Evolutionary conservation across 2,797 vertebrate species (phyloP).

Genomic region (Chaetophractus vellerosus): DNA sequence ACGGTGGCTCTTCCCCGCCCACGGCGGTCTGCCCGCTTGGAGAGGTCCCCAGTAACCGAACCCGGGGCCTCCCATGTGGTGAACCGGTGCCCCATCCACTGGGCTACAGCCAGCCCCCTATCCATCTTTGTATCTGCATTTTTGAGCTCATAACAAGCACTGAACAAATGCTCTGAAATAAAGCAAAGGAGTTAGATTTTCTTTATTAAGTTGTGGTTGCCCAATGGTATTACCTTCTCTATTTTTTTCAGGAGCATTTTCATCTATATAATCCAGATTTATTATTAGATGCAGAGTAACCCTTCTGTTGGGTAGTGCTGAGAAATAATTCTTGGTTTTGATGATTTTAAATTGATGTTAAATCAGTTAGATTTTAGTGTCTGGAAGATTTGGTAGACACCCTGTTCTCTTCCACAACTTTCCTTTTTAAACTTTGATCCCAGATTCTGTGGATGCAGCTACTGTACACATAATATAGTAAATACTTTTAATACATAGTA

Average conservation of each 20-base stretch:
- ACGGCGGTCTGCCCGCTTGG: no score
- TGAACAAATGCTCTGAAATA: not conserved
- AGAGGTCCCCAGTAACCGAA: no score
- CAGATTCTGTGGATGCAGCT: not conserved
- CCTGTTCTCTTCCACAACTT: constrained; percentile 12
- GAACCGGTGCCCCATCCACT: no score
- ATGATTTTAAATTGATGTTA: not conserved
- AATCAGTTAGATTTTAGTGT: not conserved
- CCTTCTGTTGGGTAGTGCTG: constrained; percentile 36
- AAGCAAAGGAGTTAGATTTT: constrained; percentile 24
- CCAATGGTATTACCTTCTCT: not conserved
- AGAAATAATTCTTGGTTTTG: constrained; percentile 47
- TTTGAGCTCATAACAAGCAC: not conserved
- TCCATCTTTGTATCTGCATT: not conserved
- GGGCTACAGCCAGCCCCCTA: no score
- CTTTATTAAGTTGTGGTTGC: not conserved
- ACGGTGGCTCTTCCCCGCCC: no score
- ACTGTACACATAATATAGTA: not conserved
- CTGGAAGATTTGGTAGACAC: constrained; percentile 8
- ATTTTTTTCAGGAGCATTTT: not conserved
- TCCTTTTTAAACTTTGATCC: constrained; percentile 51
- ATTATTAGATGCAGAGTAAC: constrained; percentile 17
- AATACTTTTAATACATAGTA: constrained; percentile 14
- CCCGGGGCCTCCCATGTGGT: no score
- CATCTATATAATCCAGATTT: not conserved